phyloP scores from a whole-genome alignment of 2,888 invertebrate species.

The Sepiola atlantica region DNA sequence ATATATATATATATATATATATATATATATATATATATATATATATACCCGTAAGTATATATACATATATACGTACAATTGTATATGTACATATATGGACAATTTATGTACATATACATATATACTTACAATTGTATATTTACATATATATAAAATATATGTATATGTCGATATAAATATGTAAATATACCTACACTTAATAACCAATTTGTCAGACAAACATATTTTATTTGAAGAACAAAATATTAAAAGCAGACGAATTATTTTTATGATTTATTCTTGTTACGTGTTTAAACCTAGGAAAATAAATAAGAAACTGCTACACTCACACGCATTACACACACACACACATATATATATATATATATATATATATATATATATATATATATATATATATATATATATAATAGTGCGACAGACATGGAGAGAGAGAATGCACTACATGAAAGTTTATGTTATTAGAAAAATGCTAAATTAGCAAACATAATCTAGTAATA shows the following conservation, averaged over 20 bases:
- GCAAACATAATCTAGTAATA: too few relatives aligned
- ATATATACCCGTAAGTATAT: too few relatives aligned
- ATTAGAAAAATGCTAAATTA: too few relatives aligned
- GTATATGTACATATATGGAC: too few relatives aligned
- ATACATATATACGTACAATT: too few relatives aligned
- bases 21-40: too few relatives aligned
- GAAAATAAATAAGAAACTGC: too few relatives aligned
- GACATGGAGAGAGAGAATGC: not conserved
- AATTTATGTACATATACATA: not conserved
- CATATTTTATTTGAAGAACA: not conserved
- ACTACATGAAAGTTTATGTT: too few relatives aligned
- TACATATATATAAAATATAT: not conserved
- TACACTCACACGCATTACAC: not conserved
- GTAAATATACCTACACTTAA: not conserved
- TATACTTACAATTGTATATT: not conserved
- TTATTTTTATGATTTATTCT: too few relatives aligned
- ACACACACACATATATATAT: not conserved
- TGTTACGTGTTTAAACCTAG: too few relatives aligned
- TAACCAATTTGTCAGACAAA: not conserved
- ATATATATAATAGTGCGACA: not conserved
- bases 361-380: conserved; percentile 33
- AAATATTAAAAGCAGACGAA: not conserved
- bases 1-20: too few relatives aligned
- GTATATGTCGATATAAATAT: not conserved
- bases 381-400: not conserved